Conservation (phyloP, 2,113 vertebrate genomes). For the Boleophthalmus pectinirostris region DNA sequence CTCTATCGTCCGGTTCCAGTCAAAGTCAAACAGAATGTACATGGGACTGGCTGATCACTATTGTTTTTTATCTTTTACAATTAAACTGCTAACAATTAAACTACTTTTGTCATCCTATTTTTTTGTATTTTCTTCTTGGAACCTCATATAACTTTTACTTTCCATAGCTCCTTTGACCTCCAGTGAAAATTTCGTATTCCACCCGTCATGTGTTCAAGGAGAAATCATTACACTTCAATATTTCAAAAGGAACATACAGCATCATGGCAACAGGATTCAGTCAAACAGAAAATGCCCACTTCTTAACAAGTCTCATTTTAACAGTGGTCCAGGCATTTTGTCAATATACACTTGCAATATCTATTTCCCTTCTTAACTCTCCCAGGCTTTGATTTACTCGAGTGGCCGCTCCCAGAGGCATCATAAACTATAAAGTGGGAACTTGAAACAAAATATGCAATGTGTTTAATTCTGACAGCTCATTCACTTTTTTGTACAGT, state of each 20-base stretch:
- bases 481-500: no score
- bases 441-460: no score
- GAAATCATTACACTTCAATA: neutral
- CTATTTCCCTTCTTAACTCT: neutral
- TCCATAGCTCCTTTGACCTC: neutral
- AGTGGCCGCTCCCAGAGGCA: no score
- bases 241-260: neutral
- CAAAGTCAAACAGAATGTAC: no score
- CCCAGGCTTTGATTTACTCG: neutral
- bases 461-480: no score
- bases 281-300: neutral
- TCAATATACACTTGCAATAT: neutral
- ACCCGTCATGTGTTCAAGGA: neutral
- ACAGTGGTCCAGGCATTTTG: neutral
- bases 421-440: no score
- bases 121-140: neutral
- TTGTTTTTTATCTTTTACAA: neutral
- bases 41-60: no score
- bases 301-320: no score
- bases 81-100: neutral
- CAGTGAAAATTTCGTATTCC: neutral
- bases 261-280: neutral
- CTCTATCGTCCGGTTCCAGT: no score
- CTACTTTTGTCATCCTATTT: neutral
- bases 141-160: neutral